Evolutionary conservation across 2,797 vertebrate species (phyloP), one percentile per base, ranked within the genome.

Genomic region (Phrynocephalus forsythii): DNA sequence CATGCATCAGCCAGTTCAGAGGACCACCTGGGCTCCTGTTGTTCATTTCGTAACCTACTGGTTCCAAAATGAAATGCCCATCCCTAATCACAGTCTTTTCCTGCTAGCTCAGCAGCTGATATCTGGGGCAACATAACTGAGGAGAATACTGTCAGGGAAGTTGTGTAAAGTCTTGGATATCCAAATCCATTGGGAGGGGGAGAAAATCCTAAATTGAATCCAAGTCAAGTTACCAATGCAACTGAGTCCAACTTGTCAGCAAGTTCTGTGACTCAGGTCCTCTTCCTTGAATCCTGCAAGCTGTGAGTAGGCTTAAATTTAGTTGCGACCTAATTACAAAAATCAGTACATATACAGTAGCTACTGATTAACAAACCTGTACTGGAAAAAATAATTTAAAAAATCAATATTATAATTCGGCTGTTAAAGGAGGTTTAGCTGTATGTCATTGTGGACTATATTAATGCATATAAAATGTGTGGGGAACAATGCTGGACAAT

Each of bases 401-500:
- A 38, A 69, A 9, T 13, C 76, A 9, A 50, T n/a, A 18, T 30
- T 22, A 52, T 85, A 52, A 78, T 78, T 50, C n/a, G 10, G 44
- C 75, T 79, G 22, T 48, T 52, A 0, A 63, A 63, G 60, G 60
- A 63, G 20, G 75, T 48, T 26, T 77, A 89, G 16, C 3, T 33
- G 66, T 16, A 2, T n/a, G 4, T 50, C n/a, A 86, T 24, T n/a
- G 38, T 60, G 48, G 73, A 67, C 75, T 33, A 50, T 28, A 76
- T 80, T 63, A 88, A 79, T 30, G 6, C 79, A 30, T 69, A 52
- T 50, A 68, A 86, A 5, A 28, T 69, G 84, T 1, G 15, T 66
- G 85, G 79, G 44, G 0, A 0, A 50, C 63, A 84, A 0, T 3
- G 33, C 63, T 73, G 86, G 67, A 69, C 71, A 38, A 69, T 33